Evolutionary conservation across 2,113 vertebrate genomes (phyloP).

Genomic region (Peromyscus maniculatus): DNA sequence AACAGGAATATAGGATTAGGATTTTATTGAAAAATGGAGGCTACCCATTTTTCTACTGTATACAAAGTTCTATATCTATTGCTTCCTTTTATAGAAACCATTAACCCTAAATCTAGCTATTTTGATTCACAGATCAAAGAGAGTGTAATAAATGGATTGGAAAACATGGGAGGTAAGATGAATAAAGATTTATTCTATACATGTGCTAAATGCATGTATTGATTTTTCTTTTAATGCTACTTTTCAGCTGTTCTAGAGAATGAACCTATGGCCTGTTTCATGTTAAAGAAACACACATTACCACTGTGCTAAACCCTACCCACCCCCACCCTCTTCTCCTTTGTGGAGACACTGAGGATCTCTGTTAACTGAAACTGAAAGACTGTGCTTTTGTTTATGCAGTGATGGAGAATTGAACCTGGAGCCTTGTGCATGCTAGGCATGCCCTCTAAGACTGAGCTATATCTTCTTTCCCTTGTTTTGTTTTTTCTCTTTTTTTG

Average conservation of each 20-base stretch:
- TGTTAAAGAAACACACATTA: background rate
- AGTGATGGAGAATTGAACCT: background rate
- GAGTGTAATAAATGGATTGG: slow-evolving; percentile 92
- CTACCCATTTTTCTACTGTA: background rate
- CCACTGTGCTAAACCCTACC: background rate
- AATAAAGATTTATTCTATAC: slow-evolving; percentile 4
- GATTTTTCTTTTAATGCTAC: slow-evolving; percentile 32
- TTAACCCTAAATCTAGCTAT: slow-evolving; percentile 50
- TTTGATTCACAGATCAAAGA: slow-evolving; percentile 92
- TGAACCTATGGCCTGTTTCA: background rate
- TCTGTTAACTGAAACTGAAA: background rate
- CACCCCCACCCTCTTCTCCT: background rate
- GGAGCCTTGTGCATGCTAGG: background rate
- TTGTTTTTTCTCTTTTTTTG: background rate
- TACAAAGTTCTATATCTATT: slow-evolving; percentile 50
- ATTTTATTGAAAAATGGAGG: slow-evolving; percentile 35
- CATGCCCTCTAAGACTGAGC: background rate
- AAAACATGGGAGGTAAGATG: slow-evolving; percentile 95
- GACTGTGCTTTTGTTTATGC: background rate
- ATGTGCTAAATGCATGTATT: background rate
- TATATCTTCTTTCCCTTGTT: background rate
- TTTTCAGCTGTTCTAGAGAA: background rate
- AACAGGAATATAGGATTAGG: slow-evolving; percentile 2
- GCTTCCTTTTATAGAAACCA: slow-evolving; percentile 55
- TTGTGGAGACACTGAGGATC: background rate